Evolutionary conservation across 2,888 invertebrate species (phyloP).

Genomic region (Drosophila atripex): DNA sequence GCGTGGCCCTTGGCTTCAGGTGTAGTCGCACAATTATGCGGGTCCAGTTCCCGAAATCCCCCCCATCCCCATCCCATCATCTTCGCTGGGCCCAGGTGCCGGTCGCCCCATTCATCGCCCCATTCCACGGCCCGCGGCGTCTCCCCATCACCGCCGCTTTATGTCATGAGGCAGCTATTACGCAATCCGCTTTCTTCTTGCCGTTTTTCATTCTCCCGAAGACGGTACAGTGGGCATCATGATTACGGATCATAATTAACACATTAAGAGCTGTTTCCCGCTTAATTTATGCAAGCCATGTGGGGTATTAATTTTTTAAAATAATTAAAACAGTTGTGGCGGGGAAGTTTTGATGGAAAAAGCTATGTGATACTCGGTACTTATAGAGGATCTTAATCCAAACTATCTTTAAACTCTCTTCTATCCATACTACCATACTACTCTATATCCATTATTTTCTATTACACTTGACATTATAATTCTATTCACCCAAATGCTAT

Average conservation of each 20-base stretch:
- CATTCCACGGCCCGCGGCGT: slow-evolving; percentile 2
- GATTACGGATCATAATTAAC: slow-evolving; percentile 1
- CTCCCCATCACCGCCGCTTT: slow-evolving; percentile 33
- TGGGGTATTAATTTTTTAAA: background rate
- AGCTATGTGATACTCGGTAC: too few species aligned
- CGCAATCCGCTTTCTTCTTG: slow-evolving; percentile 69
- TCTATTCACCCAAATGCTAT: too few species aligned
- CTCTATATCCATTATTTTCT: too few species aligned
- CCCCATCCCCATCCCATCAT: too few species aligned
- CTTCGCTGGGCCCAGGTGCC: background rate
- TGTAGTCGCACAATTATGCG: slow-evolving; percentile 62
- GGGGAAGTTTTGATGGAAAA: too few species aligned
- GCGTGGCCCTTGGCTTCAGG: slow-evolving; percentile 50
- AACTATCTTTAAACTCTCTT: too few species aligned
- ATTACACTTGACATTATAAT: too few species aligned
- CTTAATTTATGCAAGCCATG: background rate
- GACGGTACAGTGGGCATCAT: slow-evolving; percentile 30
- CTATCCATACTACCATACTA: too few species aligned
- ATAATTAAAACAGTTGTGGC: background rate
- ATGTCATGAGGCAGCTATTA: slow-evolving; percentile 64
- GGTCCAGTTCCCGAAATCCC: slow-evolving; percentile 41
- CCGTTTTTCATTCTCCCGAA: slow-evolving; percentile 61
- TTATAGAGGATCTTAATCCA: too few species aligned
- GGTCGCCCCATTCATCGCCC: slow-evolving; percentile 14
- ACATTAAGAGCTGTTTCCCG: background rate